Evolutionary conservation across 2,888 invertebrate genomes (phyloP).

Genomic region (Glyphotaelius pellucidus): DNA sequence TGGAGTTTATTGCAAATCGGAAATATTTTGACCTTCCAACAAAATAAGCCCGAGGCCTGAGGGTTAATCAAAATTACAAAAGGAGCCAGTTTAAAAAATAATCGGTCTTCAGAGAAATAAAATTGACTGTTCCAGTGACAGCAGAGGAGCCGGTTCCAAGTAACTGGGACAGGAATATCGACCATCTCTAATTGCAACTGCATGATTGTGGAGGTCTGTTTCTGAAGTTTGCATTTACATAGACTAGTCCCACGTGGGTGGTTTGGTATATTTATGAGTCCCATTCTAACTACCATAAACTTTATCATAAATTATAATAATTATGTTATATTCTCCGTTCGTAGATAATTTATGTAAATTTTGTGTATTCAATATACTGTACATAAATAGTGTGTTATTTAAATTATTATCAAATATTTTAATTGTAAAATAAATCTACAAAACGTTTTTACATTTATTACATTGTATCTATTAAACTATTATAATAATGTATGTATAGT

Average conservation of each 20-base stretch:
- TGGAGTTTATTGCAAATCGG: too few relatives aligned
- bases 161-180: too few relatives aligned
- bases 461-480: constrained; percentile 55
- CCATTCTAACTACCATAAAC: constrained; percentile 26
- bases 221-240: constrained; percentile 7
- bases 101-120: too few relatives aligned
- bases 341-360: constrained; percentile 46
- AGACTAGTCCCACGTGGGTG: too few relatives aligned
- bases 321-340: constrained; percentile 43
- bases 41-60: too few relatives aligned
- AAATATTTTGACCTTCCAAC: too few relatives aligned
- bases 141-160: too few relatives aligned
- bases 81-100: too few relatives aligned
- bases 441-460: constrained; percentile 57
- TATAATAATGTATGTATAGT: constrained; percentile 48
- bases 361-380: constrained; percentile 55
- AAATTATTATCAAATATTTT: constrained; percentile 58
- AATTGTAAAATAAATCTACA: constrained; percentile 57
- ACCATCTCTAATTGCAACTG: background rate
- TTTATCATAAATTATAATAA: constrained; percentile 27
- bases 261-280: too few relatives aligned
- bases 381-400: constrained; percentile 59
- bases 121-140: too few relatives aligned
- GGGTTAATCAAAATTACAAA: too few relatives aligned
- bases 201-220: background rate